Conservation (phyloP, 2,888 invertebrate genomes). For the Agonum fuliginosum region DNA sequence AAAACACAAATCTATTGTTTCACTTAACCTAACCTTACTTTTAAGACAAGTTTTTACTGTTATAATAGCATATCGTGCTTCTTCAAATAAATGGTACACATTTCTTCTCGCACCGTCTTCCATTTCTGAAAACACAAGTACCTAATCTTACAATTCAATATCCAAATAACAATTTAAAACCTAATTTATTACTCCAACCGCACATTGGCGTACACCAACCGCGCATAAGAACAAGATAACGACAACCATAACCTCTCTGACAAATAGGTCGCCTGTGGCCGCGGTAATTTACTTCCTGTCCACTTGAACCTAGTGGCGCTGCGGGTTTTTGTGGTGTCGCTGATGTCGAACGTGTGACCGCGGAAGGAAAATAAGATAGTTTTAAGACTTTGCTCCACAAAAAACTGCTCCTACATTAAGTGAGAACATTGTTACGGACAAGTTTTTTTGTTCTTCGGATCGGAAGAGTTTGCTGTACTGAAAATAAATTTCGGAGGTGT, state of each 20-base stretch:
- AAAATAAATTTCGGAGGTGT: slow-evolving; percentile 34
- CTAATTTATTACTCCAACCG: no score
- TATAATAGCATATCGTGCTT: no score
- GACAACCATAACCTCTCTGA: slow-evolving; percentile 33
- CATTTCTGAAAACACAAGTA: no score
- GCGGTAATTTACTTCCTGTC: slow-evolving; percentile 37
- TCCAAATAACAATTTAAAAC: no score
- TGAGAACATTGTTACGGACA: slow-evolving; percentile 16
- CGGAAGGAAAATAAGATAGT: slow-evolving; percentile 48
- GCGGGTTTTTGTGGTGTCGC: slow-evolving; percentile 31
- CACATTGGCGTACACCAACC: background rate
- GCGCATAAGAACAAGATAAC: slow-evolving; percentile 34
- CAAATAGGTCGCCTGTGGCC: slow-evolving; percentile 33
- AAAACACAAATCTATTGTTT: no score
- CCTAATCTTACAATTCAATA: no score
- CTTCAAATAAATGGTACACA: no score
- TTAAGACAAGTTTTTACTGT: no score
- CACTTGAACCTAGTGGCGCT: slow-evolving; percentile 24
- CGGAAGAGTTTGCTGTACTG: slow-evolving; percentile 26
- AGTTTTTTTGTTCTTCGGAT: slow-evolving; percentile 28
- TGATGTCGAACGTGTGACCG: slow-evolving; percentile 32
- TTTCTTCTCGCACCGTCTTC: no score
- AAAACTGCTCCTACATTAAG: slow-evolving; percentile 33
- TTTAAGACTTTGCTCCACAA: slow-evolving; percentile 36
- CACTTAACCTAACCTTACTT: no score